Base-by-base conservation (phyloP, 2,888 invertebrate genomes). In the Noctua pronuba region DNA sequence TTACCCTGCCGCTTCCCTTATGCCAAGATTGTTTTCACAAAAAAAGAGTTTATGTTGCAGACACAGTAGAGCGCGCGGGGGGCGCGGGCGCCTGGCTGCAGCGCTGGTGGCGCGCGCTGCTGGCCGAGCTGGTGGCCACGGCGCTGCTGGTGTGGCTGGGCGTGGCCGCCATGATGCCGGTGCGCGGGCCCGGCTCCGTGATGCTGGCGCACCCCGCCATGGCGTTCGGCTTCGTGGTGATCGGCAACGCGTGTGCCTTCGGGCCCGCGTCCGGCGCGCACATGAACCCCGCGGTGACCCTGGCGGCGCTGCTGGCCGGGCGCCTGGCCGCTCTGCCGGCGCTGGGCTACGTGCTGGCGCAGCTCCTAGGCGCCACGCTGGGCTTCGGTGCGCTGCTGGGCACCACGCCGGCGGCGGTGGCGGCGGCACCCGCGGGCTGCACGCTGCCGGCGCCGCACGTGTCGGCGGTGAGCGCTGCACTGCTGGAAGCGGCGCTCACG, bases 241-340 rank as follows among this genome's bases (percentile, higher is more conserved):
- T 92, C 35, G 92, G 91, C 62, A 92, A 92, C 89, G 92, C 90
- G 75, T 88, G 92, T 86, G 94, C 92, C 76, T 97, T 98, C 90
- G 98, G 98, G 6, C 97, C 98, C 87, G 96, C 97, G 64, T 98
- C 98, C 24, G 98, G 98, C 71, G 98, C 98, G 35, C 98, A 98
- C 94, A 94, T 98, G 90, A 98, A 98, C 96, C 98, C 98, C 0
- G 97, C 98, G 6, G 98, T 98, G 28, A 98, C 98, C 24, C 94
- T 98, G 44, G 97, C 98, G 8, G 97, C 97, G 55, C 90, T 97
- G 72, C 91, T 98, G 77, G 90, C 97, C 81, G 97, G 97, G 13
- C 90, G 95, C 58, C 93, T 97, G 62, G 93, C 94, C 31, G 91
- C 97, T 58, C 75, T 68, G 58, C 87, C 91, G 5, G 95, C 94